Evolutionary conservation across 2,113 vertebrate species (phyloP).

Genomic region (Chaetodon auriga): DNA sequence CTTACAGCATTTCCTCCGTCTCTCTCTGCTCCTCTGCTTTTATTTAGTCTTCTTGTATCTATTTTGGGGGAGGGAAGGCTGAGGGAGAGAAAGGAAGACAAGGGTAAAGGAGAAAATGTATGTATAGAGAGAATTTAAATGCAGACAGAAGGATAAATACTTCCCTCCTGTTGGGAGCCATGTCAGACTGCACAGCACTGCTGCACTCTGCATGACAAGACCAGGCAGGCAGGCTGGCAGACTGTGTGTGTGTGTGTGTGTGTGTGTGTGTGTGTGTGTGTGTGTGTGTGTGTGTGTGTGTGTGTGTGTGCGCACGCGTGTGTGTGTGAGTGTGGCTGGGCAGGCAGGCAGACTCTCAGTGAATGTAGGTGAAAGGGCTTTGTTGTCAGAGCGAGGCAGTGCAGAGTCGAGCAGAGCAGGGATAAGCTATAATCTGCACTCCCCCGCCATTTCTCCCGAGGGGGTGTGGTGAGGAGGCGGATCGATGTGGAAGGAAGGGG

Average conservation of each 20-base stretch:
- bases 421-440: conserved; percentile 72
- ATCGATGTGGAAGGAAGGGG: conserved; percentile 47
- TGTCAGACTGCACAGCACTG: conserved; percentile 69
- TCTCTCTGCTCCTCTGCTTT: not conserved
- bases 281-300: conserved; percentile 31
- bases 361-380: conserved; percentile 81
- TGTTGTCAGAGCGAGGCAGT: conserved; percentile 70
- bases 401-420: conserved; percentile 67
- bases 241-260: conserved; percentile 13
- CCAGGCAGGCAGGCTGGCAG: conserved; percentile 39
- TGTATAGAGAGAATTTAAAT: conserved; percentile 34
- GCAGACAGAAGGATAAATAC: conserved; percentile 68
- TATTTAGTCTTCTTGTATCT: not conserved
- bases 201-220: conserved; percentile 70
- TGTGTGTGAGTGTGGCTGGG: conserved; percentile 17
- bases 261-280: conserved; percentile 15
- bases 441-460: conserved; percentile 51
- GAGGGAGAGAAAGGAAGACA: conserved; percentile 26
- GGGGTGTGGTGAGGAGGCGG: conserved; percentile 26
- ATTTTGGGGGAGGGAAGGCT: conserved; percentile 20
- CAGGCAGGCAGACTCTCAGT: conserved; percentile 54
- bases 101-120: conserved; percentile 40
- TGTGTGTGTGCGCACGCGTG: conserved; percentile 18
- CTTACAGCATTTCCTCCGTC: not conserved
- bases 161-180: conserved; percentile 64